Percentiles rank a stretch among this genome's conserved stretches.
Evolutionary conservation across 2,113 vertebrate genomes (phyloP).

Genomic region (Elaphurus davidianus): DNA sequence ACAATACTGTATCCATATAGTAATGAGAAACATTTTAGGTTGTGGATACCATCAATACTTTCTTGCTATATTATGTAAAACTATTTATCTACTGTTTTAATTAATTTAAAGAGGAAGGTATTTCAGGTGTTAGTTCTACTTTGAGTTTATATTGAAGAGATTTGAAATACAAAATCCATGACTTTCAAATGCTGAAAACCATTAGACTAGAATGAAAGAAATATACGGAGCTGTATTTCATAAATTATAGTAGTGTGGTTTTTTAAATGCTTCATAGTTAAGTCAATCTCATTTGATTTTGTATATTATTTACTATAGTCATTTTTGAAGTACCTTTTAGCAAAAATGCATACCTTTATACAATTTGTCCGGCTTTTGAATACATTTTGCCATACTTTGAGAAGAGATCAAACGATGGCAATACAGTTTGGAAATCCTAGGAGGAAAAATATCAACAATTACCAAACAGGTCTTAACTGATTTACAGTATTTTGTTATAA

Average conservation of each 20-base stretch:
- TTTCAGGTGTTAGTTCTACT: not conserved
- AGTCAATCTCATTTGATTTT: not conserved
- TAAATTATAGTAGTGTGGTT: not conserved
- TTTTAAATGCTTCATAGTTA: not conserved
- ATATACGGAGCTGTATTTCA: not conserved
- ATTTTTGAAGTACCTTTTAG: not conserved
- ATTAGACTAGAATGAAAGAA: not conserved
- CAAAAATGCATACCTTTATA: constrained; percentile 70
- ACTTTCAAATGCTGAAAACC: not conserved
- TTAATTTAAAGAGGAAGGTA: not conserved
- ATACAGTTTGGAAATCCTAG: constrained; percentile 86
- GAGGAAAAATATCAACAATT: constrained; percentile 67
- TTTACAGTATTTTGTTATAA: not conserved
- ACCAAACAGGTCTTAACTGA: not conserved
- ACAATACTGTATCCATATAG: not conserved
- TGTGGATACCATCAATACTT: not conserved
- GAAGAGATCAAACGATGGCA: constrained; percentile 84
- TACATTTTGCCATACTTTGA: constrained; percentile 85
- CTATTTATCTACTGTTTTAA: not conserved
- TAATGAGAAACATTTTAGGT: not conserved
- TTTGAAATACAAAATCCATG: not conserved
- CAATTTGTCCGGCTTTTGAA: constrained; percentile 84
- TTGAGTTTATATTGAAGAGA: not conserved
- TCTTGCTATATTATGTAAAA: not conserved
- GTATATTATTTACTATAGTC: constrained; percentile 48